Conservation (phyloP, 2,888 invertebrate species). For the Mesopsocus fuscifrons region DNA sequence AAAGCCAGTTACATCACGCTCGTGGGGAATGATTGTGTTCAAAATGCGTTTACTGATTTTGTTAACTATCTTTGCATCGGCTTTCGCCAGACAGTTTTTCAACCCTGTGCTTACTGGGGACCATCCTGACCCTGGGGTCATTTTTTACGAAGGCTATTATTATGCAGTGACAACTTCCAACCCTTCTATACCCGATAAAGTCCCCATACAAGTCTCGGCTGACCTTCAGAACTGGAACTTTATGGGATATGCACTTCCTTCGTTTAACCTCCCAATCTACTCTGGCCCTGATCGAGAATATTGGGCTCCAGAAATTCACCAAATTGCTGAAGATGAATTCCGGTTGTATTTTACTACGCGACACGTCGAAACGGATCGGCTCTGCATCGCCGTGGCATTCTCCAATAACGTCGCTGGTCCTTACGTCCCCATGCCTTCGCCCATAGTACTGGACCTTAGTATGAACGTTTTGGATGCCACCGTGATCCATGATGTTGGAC, state of each 20-base stretch:
- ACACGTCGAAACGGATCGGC: neutral
- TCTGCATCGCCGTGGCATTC: neutral
- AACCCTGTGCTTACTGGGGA: neutral
- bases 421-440: neutral
- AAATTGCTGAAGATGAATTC: neutral
- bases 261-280: neutral
- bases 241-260: neutral
- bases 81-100: neutral
- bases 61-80: too few species aligned
- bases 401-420: neutral
- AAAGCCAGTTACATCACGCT: too few species aligned
- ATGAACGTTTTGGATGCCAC: neutral
- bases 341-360: neutral
- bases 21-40: too few species aligned
- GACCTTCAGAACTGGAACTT: constrained; percentile 3
- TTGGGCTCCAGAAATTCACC: constrained; percentile 4
- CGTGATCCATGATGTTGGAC: neutral
- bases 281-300: neutral
- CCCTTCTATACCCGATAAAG: neutral
- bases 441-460: neutral
- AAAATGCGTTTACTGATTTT: too few species aligned
- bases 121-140: neutral
- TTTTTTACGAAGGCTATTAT: neutral
- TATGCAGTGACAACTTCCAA: neutral
- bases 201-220: neutral